Conservation (phyloP, 1,140 invertebrate genomes). For the Micrasema longulum region DNA sequence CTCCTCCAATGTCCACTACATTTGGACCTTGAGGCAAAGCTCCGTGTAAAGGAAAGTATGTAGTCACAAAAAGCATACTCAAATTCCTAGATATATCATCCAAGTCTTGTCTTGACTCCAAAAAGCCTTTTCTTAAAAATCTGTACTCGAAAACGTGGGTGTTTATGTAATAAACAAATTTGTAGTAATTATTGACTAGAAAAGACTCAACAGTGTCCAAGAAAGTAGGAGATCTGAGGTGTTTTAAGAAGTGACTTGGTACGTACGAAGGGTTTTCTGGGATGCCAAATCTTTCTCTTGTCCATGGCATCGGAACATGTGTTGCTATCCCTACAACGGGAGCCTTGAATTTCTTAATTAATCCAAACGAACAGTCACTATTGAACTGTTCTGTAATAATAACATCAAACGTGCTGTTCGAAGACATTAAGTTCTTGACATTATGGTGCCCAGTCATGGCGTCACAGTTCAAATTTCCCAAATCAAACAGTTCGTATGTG, state of each 20-base stretch:
- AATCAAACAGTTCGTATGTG: slow-evolving; percentile 48
- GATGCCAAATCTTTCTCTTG: slow-evolving; percentile 66
- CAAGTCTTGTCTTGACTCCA: slow-evolving; percentile 51
- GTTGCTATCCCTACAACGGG: slow-evolving; percentile 72
- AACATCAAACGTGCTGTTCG: slow-evolving; percentile 70
- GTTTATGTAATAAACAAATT: slow-evolving; percentile 50
- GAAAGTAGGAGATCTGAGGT: slow-evolving; percentile 66
- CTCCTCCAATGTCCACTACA: slow-evolving; percentile 72
- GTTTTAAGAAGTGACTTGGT: slow-evolving; percentile 66
- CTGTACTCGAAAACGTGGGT: slow-evolving; percentile 50
- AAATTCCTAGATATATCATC: slow-evolving; percentile 64
- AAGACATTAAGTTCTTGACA: slow-evolving; percentile 63
- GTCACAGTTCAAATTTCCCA: slow-evolving; percentile 59
- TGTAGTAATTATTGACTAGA: slow-evolving; percentile 53
- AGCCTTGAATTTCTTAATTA: slow-evolving; percentile 70
- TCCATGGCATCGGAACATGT: slow-evolving; percentile 69
- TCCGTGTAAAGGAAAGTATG: slow-evolving; percentile 67
- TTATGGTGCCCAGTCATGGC: slow-evolving; percentile 60
- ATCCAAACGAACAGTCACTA: slow-evolving; percentile 73
- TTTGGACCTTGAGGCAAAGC: slow-evolving; percentile 65
- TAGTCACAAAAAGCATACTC: slow-evolving; percentile 70
- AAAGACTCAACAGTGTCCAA: slow-evolving; percentile 63
- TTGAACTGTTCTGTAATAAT: slow-evolving; percentile 76
- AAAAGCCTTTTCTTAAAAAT: slow-evolving; percentile 41
- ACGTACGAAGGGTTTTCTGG: slow-evolving; percentile 68